Percentiles rank a stretch among this genome's conserved stretches.
These are phyloP conservation scores for Apus apus DNA, from an alignment of 2,113 vertebrate genomes.

Conservation along the genomic window DNA sequence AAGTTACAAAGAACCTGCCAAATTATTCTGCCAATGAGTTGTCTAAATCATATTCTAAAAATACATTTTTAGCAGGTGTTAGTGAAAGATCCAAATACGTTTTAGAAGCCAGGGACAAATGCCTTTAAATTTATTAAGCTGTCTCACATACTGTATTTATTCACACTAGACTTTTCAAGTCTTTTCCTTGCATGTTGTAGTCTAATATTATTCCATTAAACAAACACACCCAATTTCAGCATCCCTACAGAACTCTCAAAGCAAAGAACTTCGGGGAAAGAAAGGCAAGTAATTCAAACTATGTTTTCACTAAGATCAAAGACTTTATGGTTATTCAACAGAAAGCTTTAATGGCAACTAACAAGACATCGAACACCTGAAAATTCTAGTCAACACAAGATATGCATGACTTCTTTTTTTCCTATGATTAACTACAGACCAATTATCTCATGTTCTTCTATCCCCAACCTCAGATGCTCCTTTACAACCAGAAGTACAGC, in stretches of 20 bases:
- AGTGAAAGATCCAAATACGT: background rate
- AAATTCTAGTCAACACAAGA: background rate
- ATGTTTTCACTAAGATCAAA: background rate
- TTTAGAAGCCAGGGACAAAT: background rate
- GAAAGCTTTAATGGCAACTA: background rate
- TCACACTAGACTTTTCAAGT: background rate
- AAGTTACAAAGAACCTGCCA: background rate
- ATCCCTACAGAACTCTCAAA: background rate
- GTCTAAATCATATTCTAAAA: background rate
- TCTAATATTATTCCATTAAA: background rate
- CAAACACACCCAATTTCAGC: background rate
- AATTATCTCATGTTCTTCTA: background rate
- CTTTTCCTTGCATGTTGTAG: background rate
- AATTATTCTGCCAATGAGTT: background rate
- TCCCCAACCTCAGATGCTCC: background rate
- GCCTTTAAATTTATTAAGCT: background rate
- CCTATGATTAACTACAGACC: background rate
- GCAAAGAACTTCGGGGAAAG: background rate
- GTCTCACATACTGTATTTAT: background rate
- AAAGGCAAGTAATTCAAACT: background rate
- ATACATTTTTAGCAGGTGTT: background rate
- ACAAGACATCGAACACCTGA: background rate
- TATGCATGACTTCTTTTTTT: background rate
- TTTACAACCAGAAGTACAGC: background rate
- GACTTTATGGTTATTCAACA: background rate